Evolutionary conservation across 2,113 vertebrate species (phyloP), one percentile per base, ranked within the genome.

Genomic region (Leptosomus discolor): DNA sequence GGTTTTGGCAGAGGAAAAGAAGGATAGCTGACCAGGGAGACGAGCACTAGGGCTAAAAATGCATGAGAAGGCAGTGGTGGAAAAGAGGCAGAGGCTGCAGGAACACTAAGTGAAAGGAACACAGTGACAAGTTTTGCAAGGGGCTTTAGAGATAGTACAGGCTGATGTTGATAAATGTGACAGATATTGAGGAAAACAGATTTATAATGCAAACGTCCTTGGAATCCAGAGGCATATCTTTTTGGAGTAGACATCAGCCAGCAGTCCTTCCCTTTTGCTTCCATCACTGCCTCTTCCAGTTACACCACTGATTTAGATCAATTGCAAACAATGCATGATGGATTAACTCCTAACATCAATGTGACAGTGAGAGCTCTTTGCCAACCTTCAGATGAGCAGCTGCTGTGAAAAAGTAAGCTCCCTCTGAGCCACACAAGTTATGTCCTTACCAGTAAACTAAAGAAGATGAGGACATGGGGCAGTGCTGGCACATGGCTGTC

Each of bases 401-500:
- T 69, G 22, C 67, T 83, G 45, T 34, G 23, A 57, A 63, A 51
- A 92, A n/a, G 12, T 32, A 22, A 75, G 37, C 37, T 79, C 29
- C 19, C 11, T 56, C 64, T 82, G 46, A 58, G 61, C 75, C 39
- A 32, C 19, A 15, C 5, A 69, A 34, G n/a, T 36, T 70, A 30
- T 18, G 13, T 76, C 53, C 3, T 1, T 63, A 29, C 17, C 22
- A 29, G n/a, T 19, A 67, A 81, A 39, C 5, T 21, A 22, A 67
- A 75, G 6, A 29, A 22, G 57, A 20, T 2, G 15, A 71, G 37
- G 54, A 27, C 2, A 2, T 15, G 45, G 7, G 27, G 26, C 68
- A 69, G 53, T 0, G 0, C 37, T 79, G 57, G 45, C 29, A 7
- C 1, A 0, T 29, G 29, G 64, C 46, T 60, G 11, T 19, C 57